These are phyloP conservation scores for Nothoprocta pentlandii DNA, from an alignment of 2,113 vertebrate genomes.

Conservation along the genomic window DNA sequence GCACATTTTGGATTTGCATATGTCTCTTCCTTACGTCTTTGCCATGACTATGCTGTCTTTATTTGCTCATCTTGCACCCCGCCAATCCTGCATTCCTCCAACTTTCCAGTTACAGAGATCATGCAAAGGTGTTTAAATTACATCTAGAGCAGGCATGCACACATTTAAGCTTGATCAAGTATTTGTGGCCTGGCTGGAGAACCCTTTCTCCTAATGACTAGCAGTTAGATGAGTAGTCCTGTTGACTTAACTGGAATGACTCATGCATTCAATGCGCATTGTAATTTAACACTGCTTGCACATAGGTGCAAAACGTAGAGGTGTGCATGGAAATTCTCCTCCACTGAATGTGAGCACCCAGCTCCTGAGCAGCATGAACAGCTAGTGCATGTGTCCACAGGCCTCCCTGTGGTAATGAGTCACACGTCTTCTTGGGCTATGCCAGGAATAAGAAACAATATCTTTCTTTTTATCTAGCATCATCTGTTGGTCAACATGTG, in stretches of 20 bases:
- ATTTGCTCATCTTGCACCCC: neutral
- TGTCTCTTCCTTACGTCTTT: neutral
- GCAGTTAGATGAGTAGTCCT: neutral
- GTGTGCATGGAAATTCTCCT: slow-evolving; percentile 25
- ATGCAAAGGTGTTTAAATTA: neutral
- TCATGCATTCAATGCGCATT: neutral
- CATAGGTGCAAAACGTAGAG: slow-evolving; percentile 31
- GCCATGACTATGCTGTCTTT: neutral
- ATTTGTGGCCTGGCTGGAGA: neutral
- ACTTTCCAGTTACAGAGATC: neutral
- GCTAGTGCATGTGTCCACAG: slow-evolving; percentile 37
- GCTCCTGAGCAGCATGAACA: slow-evolving; percentile 5
- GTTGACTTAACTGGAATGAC: slow-evolving; percentile 3
- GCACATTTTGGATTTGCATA: neutral
- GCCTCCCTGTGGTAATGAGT: neutral
- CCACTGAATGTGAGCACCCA: slow-evolving; percentile 5
- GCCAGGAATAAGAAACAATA: neutral
- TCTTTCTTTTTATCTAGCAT: neutral
- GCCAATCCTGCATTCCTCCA: neutral
- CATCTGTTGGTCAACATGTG: neutral
- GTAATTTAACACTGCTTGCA: neutral
- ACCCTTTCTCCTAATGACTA: slow-evolving; percentile 10
- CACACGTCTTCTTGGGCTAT: neutral
- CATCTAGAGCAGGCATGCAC: neutral
- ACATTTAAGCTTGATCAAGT: slow-evolving; percentile 5